A percentile compares a stretch with the other conserved stretches of the same genome.
Evolutionary conservation across 2,888 invertebrate genomes (phyloP).

Genomic region (Conus canariensis): DNA sequence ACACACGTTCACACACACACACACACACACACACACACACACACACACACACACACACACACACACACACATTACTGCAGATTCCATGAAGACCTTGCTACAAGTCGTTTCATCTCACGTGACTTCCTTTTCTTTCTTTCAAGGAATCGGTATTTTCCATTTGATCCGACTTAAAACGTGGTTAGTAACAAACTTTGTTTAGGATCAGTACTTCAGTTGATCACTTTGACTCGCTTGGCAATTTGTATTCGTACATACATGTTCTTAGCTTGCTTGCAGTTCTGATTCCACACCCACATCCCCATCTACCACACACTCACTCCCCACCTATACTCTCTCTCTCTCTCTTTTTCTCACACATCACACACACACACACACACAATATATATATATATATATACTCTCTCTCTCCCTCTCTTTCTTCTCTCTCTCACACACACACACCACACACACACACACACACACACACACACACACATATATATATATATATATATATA

Average conservation of each 20-base stretch:
- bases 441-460: neutral
- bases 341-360: neutral
- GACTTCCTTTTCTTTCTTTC: neutral
- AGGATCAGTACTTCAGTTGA: too few relatives aligned
- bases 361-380: neutral
- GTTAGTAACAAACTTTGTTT: neutral
- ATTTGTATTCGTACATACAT: too few relatives aligned
- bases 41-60: slow-evolving; percentile 18
- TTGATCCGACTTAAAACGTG: neutral
- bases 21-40: slow-evolving; percentile 11
- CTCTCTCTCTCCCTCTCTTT: too few relatives aligned
- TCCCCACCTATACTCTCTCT: too few relatives aligned
- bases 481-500: neutral
- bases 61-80: neutral
- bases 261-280: too few relatives aligned
- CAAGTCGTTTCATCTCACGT: neutral
- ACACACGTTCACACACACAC: neutral
- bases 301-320: too few relatives aligned
- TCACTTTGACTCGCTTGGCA: too few relatives aligned
- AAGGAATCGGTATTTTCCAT: neutral
- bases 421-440: neutral
- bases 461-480: neutral
- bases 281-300: too few relatives aligned
- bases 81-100: neutral
- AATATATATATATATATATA: neutral